Conservation (phyloP, 2,888 invertebrate species). For the Labia minor region DNA sequence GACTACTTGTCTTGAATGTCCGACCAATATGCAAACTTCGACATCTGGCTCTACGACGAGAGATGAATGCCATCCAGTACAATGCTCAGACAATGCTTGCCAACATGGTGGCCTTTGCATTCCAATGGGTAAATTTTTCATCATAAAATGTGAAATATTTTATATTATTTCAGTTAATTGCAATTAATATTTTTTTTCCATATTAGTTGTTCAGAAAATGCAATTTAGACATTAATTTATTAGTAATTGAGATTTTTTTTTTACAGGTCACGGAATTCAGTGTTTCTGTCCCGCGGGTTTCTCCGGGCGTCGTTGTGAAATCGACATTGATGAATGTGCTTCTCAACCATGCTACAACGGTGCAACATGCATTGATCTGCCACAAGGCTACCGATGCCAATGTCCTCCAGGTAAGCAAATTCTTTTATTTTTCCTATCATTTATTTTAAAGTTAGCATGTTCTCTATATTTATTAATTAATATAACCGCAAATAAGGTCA, state of each 20-base stretch:
- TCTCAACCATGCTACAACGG: conserved; percentile 90
- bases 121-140: conserved; percentile 48
- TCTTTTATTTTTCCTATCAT: no score
- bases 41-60: conserved; percentile 65
- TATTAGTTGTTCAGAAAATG: no score
- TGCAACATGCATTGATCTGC: conserved; percentile 81
- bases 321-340: conserved; percentile 89
- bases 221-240: no score
- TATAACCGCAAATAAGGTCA: no score
- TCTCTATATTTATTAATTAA: not conserved
- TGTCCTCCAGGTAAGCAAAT: conserved; percentile 60
- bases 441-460: not conserved
- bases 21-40: conserved; percentile 79
- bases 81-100: conserved; percentile 78
- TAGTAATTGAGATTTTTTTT: not conserved
- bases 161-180: no score
- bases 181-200: no score
- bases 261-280: conserved; percentile 62
- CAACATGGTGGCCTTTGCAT: conserved; percentile 86
- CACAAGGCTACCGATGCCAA: conserved; percentile 84
- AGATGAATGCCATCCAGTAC: conserved; percentile 77
- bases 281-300: conserved; percentile 93
- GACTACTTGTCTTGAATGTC: conserved; percentile 79
- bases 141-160: no score
- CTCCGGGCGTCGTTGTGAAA: conserved; percentile 84